Percentiles rank a stretch among this genome's conserved stretches.
Conservation (phyloP, 1,140 invertebrate species). For the Ostrea denselamellosa region DNA sequence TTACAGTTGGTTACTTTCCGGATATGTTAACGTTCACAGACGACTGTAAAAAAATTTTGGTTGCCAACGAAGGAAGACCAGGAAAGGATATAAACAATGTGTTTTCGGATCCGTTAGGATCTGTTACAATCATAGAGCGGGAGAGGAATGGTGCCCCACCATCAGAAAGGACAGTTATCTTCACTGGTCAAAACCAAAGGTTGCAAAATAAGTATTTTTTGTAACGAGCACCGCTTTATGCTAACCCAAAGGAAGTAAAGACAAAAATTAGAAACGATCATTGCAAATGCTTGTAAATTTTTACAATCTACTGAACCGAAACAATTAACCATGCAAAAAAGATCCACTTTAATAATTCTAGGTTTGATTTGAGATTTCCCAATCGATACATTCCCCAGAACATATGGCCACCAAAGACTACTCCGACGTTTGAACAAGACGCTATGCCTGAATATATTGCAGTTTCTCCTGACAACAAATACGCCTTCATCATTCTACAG, state of each 20-base stretch:
- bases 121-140: slow-evolving; percentile 45
- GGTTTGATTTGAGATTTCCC: slow-evolving; percentile 16
- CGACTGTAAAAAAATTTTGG: slow-evolving; percentile 45
- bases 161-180: slow-evolving; percentile 27
- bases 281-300: too few relatives aligned
- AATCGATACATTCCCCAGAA: slow-evolving; percentile 18
- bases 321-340: too few relatives aligned
- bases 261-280: too few relatives aligned
- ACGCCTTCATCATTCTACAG: slow-evolving; percentile 55
- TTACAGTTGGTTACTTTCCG: slow-evolving; percentile 48
- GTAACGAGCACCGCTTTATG: too few relatives aligned
- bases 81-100: slow-evolving; percentile 44
- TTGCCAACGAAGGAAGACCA: slow-evolving; percentile 55
- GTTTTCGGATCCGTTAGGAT: slow-evolving; percentile 52
- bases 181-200: slow-evolving; percentile 24
- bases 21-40: slow-evolving; percentile 53
- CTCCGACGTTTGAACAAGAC: slow-evolving; percentile 35
- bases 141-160: slow-evolving; percentile 39
- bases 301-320: too few relatives aligned
- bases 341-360: not conserved
- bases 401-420: slow-evolving; percentile 19
- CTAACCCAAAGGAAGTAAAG: too few relatives aligned
- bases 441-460: slow-evolving; percentile 53
- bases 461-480: slow-evolving; percentile 41
- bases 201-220: not conserved